Percentiles rank a stretch among this genome's conserved stretches.
phyloP scores from a whole-genome alignment of 2,797 vertebrate genomes.

The Pagetopsis macropterus region DNA sequence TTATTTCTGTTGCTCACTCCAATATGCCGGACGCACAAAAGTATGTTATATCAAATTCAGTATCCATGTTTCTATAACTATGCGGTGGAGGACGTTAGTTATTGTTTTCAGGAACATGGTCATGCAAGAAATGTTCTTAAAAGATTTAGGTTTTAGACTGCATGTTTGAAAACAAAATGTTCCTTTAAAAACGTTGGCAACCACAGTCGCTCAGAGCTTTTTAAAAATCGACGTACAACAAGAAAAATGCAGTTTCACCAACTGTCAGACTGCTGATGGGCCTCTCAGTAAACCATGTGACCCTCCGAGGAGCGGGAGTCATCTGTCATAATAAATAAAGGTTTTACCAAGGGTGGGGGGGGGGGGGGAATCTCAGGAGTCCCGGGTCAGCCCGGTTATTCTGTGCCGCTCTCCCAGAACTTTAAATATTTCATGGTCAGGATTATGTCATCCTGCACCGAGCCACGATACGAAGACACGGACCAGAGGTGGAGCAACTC shows the following conservation, averaged over 20 bases:
- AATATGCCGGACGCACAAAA: too few relatives aligned
- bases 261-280: neutral
- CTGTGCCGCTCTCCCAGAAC: constrained; percentile 33
- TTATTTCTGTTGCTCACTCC: too few relatives aligned
- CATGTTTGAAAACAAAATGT: too few relatives aligned
- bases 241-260: neutral
- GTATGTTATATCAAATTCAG: too few relatives aligned
- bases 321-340: constrained; percentile 33
- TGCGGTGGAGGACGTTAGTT: too few relatives aligned
- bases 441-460: constrained; percentile 62
- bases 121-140: too few relatives aligned
- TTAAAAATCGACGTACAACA: neutral
- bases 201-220: neutral
- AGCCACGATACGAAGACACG: neutral
- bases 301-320: constrained; percentile 8
- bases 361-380: constrained; percentile 27
- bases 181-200: too few relatives aligned
- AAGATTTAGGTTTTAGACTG: too few relatives aligned
- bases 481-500: neutral
- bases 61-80: too few relatives aligned
- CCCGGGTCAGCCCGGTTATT: constrained; percentile 52
- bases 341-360: constrained; percentile 30
- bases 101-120: too few relatives aligned
- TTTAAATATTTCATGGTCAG: constrained; percentile 66
- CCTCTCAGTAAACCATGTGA: constrained; percentile 26